phyloP scores from a whole-genome alignment of 2,888 invertebrate genomes.

The Tiphia femorata region DNA sequence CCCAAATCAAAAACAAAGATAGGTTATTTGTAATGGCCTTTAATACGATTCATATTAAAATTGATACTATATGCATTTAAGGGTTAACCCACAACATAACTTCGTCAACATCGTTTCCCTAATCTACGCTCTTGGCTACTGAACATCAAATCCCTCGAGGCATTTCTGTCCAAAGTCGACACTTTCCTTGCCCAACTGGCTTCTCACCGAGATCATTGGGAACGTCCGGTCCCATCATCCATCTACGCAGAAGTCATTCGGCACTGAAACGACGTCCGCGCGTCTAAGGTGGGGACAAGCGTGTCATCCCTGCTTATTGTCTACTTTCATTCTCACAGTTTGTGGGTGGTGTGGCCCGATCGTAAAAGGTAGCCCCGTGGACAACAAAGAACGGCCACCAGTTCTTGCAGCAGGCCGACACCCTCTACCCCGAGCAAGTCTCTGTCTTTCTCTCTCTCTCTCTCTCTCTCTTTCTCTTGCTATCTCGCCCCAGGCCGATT shows the following conservation, averaged over 20 bases:
- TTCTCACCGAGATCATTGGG: too few relatives aligned
- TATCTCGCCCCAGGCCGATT: not conserved
- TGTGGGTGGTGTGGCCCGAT: constrained; percentile 25
- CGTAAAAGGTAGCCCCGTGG: constrained; percentile 14
- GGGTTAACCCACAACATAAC: too few relatives aligned
- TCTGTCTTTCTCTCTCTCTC: not conserved
- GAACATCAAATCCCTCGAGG: too few relatives aligned
- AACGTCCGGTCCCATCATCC: too few relatives aligned
- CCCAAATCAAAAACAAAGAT: too few relatives aligned
- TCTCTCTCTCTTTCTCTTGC: not conserved
- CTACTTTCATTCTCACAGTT: constrained; percentile 17
- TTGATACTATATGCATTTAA: too few relatives aligned
- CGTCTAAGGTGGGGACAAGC: constrained; percentile 18
- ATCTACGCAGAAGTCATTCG: not conserved
- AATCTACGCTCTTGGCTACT: too few relatives aligned
- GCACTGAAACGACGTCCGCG: not conserved
- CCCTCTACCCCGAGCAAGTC: constrained; percentile 6
- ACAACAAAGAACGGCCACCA: constrained; percentile 33
- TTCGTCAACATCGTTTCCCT: too few relatives aligned
- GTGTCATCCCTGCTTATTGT: constrained; percentile 30
- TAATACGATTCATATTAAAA: too few relatives aligned
- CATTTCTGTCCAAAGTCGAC: too few relatives aligned
- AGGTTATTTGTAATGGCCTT: too few relatives aligned
- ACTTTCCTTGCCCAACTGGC: too few relatives aligned
- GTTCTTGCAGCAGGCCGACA: constrained; percentile 20